Percentiles rank a stretch among this genome's conserved stretches.
These are phyloP conservation scores for Heliconius himera DNA, from an alignment of 1,140 invertebrate species.

Conservation along the genomic window DNA sequence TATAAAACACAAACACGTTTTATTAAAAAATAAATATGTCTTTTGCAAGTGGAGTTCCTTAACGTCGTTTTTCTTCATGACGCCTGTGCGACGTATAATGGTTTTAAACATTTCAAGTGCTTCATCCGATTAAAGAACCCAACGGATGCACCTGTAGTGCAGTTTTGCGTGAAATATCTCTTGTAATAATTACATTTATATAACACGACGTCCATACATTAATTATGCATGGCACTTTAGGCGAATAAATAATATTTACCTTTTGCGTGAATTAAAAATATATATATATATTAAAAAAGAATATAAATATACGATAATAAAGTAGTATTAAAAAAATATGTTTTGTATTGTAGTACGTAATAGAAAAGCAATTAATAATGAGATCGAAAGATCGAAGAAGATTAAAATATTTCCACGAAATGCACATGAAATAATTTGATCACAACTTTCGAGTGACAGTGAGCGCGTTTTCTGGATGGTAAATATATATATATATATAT, in stretches of 20 bases:
- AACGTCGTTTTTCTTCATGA: slow-evolving; percentile 30
- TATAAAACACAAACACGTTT: background rate
- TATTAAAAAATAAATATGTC: too few relatives aligned
- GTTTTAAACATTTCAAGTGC: slow-evolving; percentile 52
- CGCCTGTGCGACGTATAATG: slow-evolving; percentile 36
- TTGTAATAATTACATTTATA: slow-evolving; percentile 7
- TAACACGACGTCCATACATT: background rate
- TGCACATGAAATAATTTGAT: background rate
- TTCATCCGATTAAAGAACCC: slow-evolving; percentile 49
- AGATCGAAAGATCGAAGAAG: too few relatives aligned
- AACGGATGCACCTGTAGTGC: slow-evolving; percentile 35
- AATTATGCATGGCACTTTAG: too few relatives aligned
- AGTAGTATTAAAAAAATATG: too few relatives aligned
- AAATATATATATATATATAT: too few relatives aligned
- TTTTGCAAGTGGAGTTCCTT: background rate
- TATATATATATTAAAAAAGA: too few relatives aligned
- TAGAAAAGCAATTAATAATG: background rate
- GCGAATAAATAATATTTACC: too few relatives aligned
- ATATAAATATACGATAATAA: too few relatives aligned
- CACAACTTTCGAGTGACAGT: background rate
- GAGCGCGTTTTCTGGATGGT: background rate
- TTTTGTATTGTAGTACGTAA: too few relatives aligned
- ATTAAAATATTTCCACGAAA: background rate
- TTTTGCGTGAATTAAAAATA: too few relatives aligned
- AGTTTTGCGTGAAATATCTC: slow-evolving; percentile 36